These are phyloP conservation scores for Pangasianodon hypophthalmus DNA, from an alignment of 2,113 vertebrate genomes.

Conservation along the genomic window DNA sequence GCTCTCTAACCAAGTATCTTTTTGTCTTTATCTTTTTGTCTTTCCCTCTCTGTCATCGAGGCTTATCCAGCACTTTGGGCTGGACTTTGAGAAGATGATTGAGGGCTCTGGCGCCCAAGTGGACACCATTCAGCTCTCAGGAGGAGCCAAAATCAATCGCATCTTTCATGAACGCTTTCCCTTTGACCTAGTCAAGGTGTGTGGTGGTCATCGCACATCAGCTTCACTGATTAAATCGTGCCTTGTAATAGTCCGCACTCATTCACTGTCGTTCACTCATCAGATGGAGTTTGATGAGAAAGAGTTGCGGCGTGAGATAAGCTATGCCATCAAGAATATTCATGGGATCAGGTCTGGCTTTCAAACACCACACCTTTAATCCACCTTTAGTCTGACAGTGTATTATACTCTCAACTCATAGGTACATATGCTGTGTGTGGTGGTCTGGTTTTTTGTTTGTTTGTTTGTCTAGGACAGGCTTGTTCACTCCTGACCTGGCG, in stretches of 20 bases:
- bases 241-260: neutral
- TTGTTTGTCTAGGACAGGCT: slow-evolving; percentile 80
- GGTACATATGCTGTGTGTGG: neutral
- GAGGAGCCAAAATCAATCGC: slow-evolving; percentile 89
- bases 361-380: neutral
- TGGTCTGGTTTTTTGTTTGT: slow-evolving; percentile 21
- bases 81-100: slow-evolving; percentile 90
- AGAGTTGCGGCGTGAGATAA: slow-evolving; percentile 87
- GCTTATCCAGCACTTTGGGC: slow-evolving; percentile 85
- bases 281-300: slow-evolving; percentile 90
- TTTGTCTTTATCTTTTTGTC: neutral
- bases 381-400: neutral
- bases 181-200: slow-evolving; percentile 86
- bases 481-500: slow-evolving; percentile 93
- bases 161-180: slow-evolving; percentile 93
- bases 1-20: neutral
- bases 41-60: slow-evolving; percentile 61
- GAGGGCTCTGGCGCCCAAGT: slow-evolving; percentile 90
- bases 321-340: slow-evolving; percentile 85
- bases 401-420: slow-evolving; percentile 3
- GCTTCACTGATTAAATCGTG: too few relatives aligned
- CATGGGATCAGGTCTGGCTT: slow-evolving; percentile 54
- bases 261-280: slow-evolving; percentile 33
- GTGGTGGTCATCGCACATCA: neutral
- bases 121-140: slow-evolving; percentile 87